These are phyloP conservation scores for Solenopsis invicta DNA, from an alignment of 1,140 invertebrate species.

Conservation along the genomic window DNA sequence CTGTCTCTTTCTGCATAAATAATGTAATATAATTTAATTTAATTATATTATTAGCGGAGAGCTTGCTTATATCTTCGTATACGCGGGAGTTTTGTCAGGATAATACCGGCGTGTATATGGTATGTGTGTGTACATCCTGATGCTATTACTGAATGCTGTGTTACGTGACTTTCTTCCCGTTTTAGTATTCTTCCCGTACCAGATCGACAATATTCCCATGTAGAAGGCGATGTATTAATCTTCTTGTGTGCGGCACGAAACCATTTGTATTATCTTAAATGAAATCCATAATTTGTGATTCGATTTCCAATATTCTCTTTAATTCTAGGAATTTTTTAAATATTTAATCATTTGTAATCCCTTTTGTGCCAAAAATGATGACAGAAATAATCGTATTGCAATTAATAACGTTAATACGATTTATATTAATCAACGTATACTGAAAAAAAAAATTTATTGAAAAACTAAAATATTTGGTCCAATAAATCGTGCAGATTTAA, in stretches of 20 bases:
- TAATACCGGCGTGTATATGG: background rate
- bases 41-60: too few species aligned
- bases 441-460: too few species aligned
- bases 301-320: background rate
- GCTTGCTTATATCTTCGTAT: background rate
- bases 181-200: too few species aligned
- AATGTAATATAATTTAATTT: too few species aligned
- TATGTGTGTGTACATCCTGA: background rate
- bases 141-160: background rate
- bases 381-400: background rate
- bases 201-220: background rate
- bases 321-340: background rate
- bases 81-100: background rate
- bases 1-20: too few species aligned
- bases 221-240: background rate
- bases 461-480: too few species aligned
- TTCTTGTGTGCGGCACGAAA: background rate
- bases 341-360: background rate
- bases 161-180: conserved; percentile 6
- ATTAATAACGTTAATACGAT: conserved; percentile 3
- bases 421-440: background rate
- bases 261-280: background rate
- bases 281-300: background rate
- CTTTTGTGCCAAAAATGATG: background rate
- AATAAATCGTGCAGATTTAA: too few species aligned